Evolutionary conservation across 2,888 invertebrate genomes (phyloP), one percentile per base, ranked within the genome.

Genomic region (Tyria jacobaeae): DNA sequence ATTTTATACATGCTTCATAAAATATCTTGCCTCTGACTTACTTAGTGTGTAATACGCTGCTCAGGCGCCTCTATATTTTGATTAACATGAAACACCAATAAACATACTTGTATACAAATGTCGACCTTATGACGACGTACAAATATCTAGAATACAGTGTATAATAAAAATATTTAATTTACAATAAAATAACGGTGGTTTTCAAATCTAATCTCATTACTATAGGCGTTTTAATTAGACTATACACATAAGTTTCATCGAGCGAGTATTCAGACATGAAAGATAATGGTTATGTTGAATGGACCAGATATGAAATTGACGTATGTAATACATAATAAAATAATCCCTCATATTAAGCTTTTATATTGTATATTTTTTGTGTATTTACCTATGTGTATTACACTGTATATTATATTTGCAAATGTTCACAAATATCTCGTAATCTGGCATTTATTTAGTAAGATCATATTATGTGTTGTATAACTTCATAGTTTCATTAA

Each of bases 1-100:
- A 84, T 87, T 91, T 90, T 86, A 83, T 86, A 83, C 85, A 89
- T 77, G 85, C 87, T 88, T 85, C 85, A 82, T 54, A 57, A 70
- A 82, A 81, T 87, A 86, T 87, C 85, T 89, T 89, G 83, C 84
- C 80, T 87, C 88, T 82, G 81, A 85, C 73, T 84, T 78, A 79
- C 68, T 77, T 68, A 78, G 31, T 44, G 31, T 44, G 14, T 75
- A 76, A 68, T 79, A 79, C 66, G 83, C 85, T 82, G 64, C 66
- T 84, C 70, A 24, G 85, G 84, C 83, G 75, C 62, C 50, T 68
- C 57, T 66, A 81, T 76, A 79, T 78, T 72, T 73, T 59, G 55
- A 71, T 69, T 76, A 63, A 68, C 60, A 27, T 24, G 54, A 57
- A 53, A 50, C 49, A 60, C 62, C 47, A 47, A 53, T 62, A 51